Base-by-base conservation (phyloP, 1,140 invertebrate species). In the Potamilus streckersoni region DNA sequence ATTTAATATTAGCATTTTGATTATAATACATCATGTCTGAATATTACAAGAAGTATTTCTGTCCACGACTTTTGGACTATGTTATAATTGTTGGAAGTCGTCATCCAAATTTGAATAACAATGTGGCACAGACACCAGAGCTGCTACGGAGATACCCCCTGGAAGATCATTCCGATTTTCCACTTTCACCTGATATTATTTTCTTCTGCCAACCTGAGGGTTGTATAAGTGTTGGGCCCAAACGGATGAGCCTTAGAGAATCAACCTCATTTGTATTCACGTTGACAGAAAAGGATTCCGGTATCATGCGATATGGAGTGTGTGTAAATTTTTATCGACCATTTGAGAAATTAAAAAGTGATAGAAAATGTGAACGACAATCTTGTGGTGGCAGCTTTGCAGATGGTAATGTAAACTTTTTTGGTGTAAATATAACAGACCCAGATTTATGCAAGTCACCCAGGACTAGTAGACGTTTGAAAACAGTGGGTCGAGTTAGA, bases 121-220 rank as follows among this genome's bases (percentile, higher is more conserved):
- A 87, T 78, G 86, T 89, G 20, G 85, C 88, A 13, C 89, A 90
- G 73, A 88, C 88, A 13, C 90, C 90, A 23, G 89, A 90, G 68
- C 79, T 91, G 31, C 76, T 91, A 19, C 82, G 97, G 57, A 93
- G 98, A n/a, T 99, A 99, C 91, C 98, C 98, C 0, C 92, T 96
- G 13, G 96, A 98, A 79, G 98, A 99, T 90, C 98, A 99, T 90
- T 88, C 90, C 87, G 98, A 99, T 90, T 99, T 99, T 91, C 95
- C 96, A 1, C 91, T 99, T 77, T 97, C 98, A 1, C 91, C 97
- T 83, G 98, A 99, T 91, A 98, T 99, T 93, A 97, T 99, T 13
- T 98, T 98, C 87, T 99, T 99, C 91, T 99, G 98, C 89, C 98
- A 99, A 90, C 98, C 98, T 0, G 98, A 99, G 91, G 98, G 98